Evolutionary conservation across 2,113 vertebrate species (phyloP).

Genomic region (Crocuta crocuta): DNA sequence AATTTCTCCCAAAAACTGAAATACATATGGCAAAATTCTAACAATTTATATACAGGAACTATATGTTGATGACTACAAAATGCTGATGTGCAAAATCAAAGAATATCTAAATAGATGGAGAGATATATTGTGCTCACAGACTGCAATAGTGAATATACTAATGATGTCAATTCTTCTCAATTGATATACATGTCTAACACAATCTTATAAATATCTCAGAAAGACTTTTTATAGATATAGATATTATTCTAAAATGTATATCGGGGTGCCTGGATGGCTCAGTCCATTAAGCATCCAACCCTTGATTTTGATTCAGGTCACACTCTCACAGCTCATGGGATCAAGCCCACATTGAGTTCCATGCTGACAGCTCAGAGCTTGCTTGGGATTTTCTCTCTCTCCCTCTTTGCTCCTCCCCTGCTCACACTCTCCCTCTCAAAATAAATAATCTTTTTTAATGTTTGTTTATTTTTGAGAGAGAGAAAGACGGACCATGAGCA

Average conservation of each 20-base stretch:
- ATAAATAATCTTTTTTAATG: no score
- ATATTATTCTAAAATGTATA: neutral
- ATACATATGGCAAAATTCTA: neutral
- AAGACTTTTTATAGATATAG: neutral
- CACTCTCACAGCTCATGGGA: no score
- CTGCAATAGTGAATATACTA: neutral
- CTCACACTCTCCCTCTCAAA: no score
- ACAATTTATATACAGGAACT: neutral
- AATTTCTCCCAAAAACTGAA: neutral
- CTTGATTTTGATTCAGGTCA: no score
- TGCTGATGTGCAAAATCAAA: neutral
- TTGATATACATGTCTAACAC: neutral
- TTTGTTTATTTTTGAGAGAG: no score
- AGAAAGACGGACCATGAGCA: no score
- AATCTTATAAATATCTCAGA: neutral
- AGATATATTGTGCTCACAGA: neutral
- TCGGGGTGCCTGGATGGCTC: no score
- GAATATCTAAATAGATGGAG: neutral
- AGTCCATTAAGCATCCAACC: no score
- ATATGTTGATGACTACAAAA: neutral
- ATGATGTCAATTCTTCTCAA: neutral
- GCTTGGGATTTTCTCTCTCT: no score
- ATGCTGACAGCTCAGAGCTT: no score
- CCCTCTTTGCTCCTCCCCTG: no score
- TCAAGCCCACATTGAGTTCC: no score